Percentiles rank a stretch among this genome's conserved stretches.
phyloP scores from a whole-genome alignment of 2,797 vertebrate genomes.

The Mycteria americana region DNA sequence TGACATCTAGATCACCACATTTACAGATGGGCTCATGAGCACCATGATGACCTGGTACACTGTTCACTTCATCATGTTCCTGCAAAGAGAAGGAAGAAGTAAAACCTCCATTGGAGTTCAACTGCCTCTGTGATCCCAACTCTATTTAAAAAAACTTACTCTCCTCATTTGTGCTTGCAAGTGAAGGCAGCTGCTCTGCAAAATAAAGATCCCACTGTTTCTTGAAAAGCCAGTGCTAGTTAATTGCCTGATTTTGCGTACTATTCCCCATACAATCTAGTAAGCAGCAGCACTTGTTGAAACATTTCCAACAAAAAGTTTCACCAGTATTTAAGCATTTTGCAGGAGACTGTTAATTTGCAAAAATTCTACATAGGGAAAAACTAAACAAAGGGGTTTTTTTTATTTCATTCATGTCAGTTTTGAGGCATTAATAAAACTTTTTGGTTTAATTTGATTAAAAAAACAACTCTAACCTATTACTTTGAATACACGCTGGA shows the following conservation, averaged over 20 bases:
- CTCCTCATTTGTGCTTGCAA: background rate
- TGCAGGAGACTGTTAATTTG: background rate
- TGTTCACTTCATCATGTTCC: constrained; percentile 69
- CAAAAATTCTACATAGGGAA: background rate
- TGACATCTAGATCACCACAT: constrained; percentile 87
- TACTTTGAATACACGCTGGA: background rate
- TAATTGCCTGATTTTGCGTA: background rate
- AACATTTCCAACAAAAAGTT: background rate
- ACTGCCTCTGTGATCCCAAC: background rate
- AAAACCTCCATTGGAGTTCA: background rate
- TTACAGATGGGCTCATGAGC: constrained; percentile 82
- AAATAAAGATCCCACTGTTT: background rate
- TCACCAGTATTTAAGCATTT: background rate
- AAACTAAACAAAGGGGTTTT: background rate
- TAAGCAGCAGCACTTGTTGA: background rate
- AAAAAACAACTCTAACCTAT: background rate
- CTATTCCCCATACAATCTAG: background rate
- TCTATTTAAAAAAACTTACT: background rate
- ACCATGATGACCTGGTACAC: constrained; percentile 25
- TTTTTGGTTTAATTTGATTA: background rate
- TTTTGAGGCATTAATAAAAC: background rate
- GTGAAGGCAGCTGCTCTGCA: background rate
- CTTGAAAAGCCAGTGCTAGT: background rate
- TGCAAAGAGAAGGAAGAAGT: constrained; percentile 48
- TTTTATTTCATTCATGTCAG: background rate